Evolutionary conservation across 2,113 vertebrate genomes (phyloP), one percentile per base, ranked within the genome.

Genomic region (Galeopterus variegatus): DNA sequence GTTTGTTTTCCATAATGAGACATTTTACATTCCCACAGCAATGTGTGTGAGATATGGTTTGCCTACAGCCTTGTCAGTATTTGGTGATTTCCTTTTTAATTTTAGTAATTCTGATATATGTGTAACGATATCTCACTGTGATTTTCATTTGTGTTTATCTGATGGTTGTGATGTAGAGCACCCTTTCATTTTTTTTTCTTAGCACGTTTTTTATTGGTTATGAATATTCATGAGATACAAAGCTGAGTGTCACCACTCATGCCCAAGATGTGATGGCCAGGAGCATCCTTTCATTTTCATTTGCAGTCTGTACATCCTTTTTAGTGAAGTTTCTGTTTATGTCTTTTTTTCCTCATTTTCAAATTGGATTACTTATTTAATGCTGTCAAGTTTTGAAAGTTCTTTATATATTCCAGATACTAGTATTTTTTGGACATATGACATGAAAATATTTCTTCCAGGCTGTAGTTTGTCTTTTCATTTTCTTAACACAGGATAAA

Each of bases 91-190:
- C 77, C 52, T 65, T 56, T 70, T 41, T 41, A 41, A 62, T 56
- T 81, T 41, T 60, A 13, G 11, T 58, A 28, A 93, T 28, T 87
- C 28, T 31, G 31, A 28, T 79, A 67, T 58, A 26, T 56, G 26
- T 85, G 36, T 33, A 56, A 65, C 67, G 50, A 62, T 77, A 84
- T 19, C 26, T 70, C 19, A 72, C 21, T 90, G 23, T 64, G 31
- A 13, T 77, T 79, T 90, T 54, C 36, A 14, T 90, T 90, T 90
- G 75, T 52, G 65, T 85, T 90, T 76, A 76, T 54, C 33, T 67
- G 50, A 76, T 85, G 48, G 50, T n/a, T 33, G 26, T 50, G 56
- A 67, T 86, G 45, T 75, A 54, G 45, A 84, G 54, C 56, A 62
- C 52, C 23, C 36, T 83, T 79, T 36, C 31, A 23, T 67, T 67